phyloP scores from a whole-genome alignment of 1,140 invertebrate genomes.

The Lepidurus couesii region DNA sequence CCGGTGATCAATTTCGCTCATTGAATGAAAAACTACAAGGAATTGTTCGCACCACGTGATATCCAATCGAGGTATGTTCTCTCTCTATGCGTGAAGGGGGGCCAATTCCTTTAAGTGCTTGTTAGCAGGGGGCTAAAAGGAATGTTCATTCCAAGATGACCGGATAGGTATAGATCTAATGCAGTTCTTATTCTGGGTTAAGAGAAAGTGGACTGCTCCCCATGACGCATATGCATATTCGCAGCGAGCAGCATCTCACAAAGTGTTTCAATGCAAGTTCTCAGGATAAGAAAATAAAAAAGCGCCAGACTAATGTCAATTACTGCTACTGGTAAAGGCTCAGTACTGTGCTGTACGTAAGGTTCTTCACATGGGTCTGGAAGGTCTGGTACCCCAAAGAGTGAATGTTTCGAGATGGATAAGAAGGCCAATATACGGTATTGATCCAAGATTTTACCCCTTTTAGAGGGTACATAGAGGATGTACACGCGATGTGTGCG shows the following conservation, averaged over 20 bases:
- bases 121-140: constrained; percentile 20
- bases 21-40: background rate
- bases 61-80: background rate
- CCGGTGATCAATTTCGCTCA: background rate
- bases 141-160: constrained; percentile 15
- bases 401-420: background rate
- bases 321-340: background rate
- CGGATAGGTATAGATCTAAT: background rate
- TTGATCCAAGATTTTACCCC: constrained; percentile 7
- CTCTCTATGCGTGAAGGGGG: background rate
- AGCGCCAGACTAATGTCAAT: background rate
- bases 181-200: background rate
- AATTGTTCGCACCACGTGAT: constrained; percentile 4
- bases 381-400: background rate
- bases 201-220: background rate
- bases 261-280: background rate
- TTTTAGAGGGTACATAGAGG: constrained; percentile 1
- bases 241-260: constrained; percentile 13
- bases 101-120: constrained; percentile 9
- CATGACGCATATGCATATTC: constrained; percentile 4
- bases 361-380: too few relatives aligned
- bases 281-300: too few relatives aligned
- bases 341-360: background rate
- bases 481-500: background rate
- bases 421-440: constrained; percentile 7